Evolutionary conservation across 2,113 vertebrate species (phyloP), one percentile per base, ranked within the genome.

Genomic region (Deroptyus accipitrinus): DNA sequence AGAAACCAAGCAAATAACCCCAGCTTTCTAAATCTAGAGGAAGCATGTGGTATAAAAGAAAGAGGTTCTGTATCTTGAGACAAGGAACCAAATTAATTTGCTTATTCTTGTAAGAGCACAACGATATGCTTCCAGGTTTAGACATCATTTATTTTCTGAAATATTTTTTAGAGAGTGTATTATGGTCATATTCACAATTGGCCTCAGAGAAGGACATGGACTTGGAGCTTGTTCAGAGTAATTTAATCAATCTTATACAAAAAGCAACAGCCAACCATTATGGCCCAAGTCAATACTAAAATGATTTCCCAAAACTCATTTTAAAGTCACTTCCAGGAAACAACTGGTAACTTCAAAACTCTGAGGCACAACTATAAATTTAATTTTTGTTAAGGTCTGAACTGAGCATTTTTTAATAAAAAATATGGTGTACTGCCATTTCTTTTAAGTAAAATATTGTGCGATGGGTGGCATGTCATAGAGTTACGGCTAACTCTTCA

Each of bases 301-400:
- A 77, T 92, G 85, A 97, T 98, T 97, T 96, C 89, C 87, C 88
- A 94, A 96, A 96, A 78, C 96, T 95, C 69, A 90, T 96, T 98
- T 97, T 81, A 73, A 90, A 96, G 55, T 78, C 95, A 89, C 62
- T 97, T 97, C 93, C 92, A 96, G 92, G 91, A 97, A 97, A 94
- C 69, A 94, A 84, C 30, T 89, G n/a, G 83, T 91, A 77, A 59
- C 68, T 76, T 72, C 70, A 79, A 92, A 96, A 96, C n/a, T 94
- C 76, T 61, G 77, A 95, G 80, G 49, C 66, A 90, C 54, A 70
- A 63, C 4, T 12, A 69, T 64, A 94, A 94, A 97, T 95, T 81
- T 86, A 81, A 96, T 97, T 97, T 94, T 92, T 85, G 89, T 93
- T 92, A 90, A 89, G 62, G 57, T 78, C 62, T 83, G 14, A 96